Conservation (phyloP, 1,140 invertebrate genomes). For the Pararge aegeria region DNA sequence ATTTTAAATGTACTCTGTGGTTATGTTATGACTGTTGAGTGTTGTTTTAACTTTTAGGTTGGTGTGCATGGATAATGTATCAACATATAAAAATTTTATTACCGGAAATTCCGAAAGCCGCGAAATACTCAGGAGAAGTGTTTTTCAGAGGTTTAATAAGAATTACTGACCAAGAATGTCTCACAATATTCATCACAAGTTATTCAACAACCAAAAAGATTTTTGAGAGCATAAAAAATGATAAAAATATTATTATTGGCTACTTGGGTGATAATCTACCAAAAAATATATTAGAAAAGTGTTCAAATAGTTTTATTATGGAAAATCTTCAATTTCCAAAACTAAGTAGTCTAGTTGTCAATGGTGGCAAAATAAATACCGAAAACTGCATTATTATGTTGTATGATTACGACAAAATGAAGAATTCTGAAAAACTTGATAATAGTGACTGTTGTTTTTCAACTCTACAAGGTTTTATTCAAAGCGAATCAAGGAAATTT, state of each 20-base stretch:
- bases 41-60: too few relatives aligned
- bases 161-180: conserved; percentile 15
- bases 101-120: conserved; percentile 34
- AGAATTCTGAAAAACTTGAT: conserved; percentile 49
- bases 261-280: conserved; percentile 19
- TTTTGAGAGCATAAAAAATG: conserved; percentile 24
- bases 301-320: conserved; percentile 34
- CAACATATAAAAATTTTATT: conserved; percentile 44
- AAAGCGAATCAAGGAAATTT: conserved; percentile 27
- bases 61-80: conserved; percentile 6
- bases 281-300: conserved; percentile 27
- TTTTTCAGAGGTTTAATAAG: conserved; percentile 52
- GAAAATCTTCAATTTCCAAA: conserved; percentile 17
- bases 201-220: conserved; percentile 26
- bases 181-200: conserved; percentile 47
- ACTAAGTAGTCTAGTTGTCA: conserved; percentile 44
- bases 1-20: too few relatives aligned
- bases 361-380: conserved; percentile 33
- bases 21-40: too few relatives aligned
- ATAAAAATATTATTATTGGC: conserved; percentile 42
- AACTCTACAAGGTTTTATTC: conserved; percentile 45
- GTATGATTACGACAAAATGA: conserved; percentile 57
- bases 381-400: conserved; percentile 47
- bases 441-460: conserved; percentile 41
- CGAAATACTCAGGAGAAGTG: conserved; percentile 22